These are phyloP conservation scores for Epinotia ramella DNA, from an alignment of 2,888 invertebrate species.

Conservation along the genomic window DNA sequence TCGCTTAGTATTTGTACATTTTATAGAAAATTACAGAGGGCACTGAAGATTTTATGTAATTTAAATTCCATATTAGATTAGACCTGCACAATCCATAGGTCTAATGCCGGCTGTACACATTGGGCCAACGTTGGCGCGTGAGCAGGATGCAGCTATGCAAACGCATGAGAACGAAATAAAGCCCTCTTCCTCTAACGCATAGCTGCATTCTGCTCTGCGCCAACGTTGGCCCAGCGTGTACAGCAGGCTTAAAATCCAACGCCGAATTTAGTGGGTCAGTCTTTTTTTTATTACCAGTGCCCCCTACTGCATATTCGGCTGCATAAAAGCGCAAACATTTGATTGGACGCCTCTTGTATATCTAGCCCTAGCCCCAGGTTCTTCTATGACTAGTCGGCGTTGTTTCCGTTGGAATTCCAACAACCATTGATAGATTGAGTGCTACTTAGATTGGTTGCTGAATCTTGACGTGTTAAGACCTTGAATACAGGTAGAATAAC, in stretches of 20 bases:
- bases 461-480: neutral
- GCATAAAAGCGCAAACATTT: neutral
- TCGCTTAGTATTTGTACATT: constrained; percentile 61
- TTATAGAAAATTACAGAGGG: constrained; percentile 46
- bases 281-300: neutral
- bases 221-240: too few species aligned
- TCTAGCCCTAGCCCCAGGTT: neutral
- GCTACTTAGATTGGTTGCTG: neutral
- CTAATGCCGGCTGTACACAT: too few species aligned
- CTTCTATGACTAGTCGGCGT: neutral
- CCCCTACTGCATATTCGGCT: neutral
- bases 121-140: too few species aligned
- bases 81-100: constrained; percentile 15
- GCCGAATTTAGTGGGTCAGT: neutral
- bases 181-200: too few species aligned
- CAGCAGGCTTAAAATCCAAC: too few species aligned
- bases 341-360: neutral
- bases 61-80: constrained; percentile 4
- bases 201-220: too few species aligned
- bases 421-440: neutral
- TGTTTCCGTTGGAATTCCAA: neutral
- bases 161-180: too few species aligned
- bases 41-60: constrained; percentile 44
- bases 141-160: too few species aligned
- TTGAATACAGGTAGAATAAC: neutral